Conservation (phyloP, 2,797 vertebrate species). For the Iguana delicatissima region DNA sequence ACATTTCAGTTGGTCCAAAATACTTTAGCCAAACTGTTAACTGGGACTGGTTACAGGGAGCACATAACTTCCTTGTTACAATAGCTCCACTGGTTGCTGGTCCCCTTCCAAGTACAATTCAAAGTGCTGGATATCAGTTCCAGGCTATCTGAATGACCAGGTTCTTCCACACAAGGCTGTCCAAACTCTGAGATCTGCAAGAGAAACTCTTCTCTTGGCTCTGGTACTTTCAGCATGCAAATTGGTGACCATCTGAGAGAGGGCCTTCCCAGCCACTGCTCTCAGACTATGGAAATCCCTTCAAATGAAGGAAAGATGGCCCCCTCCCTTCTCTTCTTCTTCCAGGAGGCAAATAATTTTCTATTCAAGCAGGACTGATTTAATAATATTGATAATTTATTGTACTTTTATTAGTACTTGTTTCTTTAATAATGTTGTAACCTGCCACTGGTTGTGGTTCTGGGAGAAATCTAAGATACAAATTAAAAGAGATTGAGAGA, state of each 20-base stretch:
- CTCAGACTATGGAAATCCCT: neutral
- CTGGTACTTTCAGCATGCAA: too few species aligned
- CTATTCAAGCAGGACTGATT: too few species aligned
- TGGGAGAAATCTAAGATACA: neutral
- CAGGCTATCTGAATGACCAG: too few species aligned
- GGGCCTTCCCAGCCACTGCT: too few species aligned
- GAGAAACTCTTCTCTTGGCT: too few species aligned
- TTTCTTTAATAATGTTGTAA: neutral
- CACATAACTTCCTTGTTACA: neutral
- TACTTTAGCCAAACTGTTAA: neutral
- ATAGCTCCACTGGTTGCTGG: neutral
- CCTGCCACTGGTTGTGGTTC: too few species aligned
- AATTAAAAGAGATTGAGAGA: neutral
- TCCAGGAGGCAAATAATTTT: too few species aligned
- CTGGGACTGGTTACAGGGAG: neutral
- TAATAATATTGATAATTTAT: too few species aligned
- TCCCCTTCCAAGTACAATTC: neutral
- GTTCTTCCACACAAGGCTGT: neutral
- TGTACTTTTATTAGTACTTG: neutral
- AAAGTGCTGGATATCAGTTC: neutral
- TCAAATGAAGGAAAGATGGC: neutral
- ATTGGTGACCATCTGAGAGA: too few species aligned
- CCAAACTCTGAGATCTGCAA: too few species aligned
- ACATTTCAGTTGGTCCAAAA: neutral
- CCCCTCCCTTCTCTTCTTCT: too few species aligned